These are phyloP conservation scores for Otus scops DNA, from an alignment of 2,797 vertebrate genomes.

Conservation along the genomic window DNA sequence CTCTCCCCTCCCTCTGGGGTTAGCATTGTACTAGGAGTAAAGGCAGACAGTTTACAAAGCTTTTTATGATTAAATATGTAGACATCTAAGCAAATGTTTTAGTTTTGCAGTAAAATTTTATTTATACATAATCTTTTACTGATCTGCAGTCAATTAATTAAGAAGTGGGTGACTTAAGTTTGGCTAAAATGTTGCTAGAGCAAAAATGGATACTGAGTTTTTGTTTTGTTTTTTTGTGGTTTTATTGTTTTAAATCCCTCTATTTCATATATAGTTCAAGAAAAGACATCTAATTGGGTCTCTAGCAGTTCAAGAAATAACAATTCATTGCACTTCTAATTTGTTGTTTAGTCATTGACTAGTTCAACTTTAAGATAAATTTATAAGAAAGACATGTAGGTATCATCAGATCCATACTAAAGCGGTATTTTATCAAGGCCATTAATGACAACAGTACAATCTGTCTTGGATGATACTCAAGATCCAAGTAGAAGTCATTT, in stretches of 20 bases:
- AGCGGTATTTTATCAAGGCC: not conserved
- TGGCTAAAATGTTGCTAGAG: not conserved
- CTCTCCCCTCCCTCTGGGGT: conserved; percentile 33
- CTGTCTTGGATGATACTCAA: not conserved
- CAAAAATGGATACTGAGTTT: not conserved
- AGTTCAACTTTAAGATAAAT: not conserved
- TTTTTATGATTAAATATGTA: not conserved
- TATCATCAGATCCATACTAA: not conserved
- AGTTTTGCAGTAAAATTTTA: not conserved
- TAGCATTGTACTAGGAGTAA: not conserved
- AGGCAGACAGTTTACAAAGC: not conserved
- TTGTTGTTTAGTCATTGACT: not conserved
- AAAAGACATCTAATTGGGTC: not conserved
- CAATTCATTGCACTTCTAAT: not conserved
- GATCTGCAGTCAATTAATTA: not conserved
- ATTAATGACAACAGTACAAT: not conserved
- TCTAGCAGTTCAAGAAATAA: not conserved
- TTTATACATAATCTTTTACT: not conserved
- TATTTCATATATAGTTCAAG: not conserved
- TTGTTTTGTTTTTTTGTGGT: rapidly evolving
- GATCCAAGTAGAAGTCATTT: not conserved
- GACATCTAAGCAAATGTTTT: not conserved
- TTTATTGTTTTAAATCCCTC: not conserved
- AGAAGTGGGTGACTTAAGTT: not conserved
- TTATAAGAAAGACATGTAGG: not conserved